Evolutionary conservation across 2,888 invertebrate species (phyloP).

Genomic region (Lasius fuliginosus): DNA sequence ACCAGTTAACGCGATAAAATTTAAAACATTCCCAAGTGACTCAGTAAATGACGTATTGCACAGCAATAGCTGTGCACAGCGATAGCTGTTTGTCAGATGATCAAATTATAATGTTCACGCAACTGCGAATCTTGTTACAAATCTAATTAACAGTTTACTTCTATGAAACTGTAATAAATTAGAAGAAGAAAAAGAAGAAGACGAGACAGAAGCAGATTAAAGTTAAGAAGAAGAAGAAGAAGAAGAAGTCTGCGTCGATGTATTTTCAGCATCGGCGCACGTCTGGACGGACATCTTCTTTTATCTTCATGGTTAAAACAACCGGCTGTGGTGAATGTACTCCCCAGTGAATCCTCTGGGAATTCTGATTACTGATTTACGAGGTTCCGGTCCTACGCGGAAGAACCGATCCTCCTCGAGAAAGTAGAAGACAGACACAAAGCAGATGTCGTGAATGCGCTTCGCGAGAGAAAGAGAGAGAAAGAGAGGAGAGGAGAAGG

Average conservation of each 20-base stretch:
- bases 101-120: conserved; percentile 32
- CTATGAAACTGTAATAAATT: conserved; percentile 7
- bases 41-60: conserved; percentile 8
- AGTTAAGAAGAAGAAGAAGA: background rate
- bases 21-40: conserved; percentile 44
- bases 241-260: conserved; percentile 27
- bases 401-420: conserved; percentile 65
- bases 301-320: conserved; percentile 58
- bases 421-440: conserved; percentile 55
- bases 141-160: conserved; percentile 39
- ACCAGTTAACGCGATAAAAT: conserved; percentile 50
- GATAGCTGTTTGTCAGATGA: conserved; percentile 3
- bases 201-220: conserved; percentile 16
- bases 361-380: conserved; percentile 85
- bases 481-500: conserved; percentile 27
- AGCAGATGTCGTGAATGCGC: conserved; percentile 74
- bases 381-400: conserved; percentile 78
- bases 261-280: conserved; percentile 53
- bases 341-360: conserved; percentile 66
- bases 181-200: background rate
- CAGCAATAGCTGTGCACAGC: background rate
- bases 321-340: conserved; percentile 56
- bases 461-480: conserved; percentile 56
- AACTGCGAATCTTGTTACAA: background rate
- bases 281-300: conserved; percentile 55